These are phyloP conservation scores for Apostichopus parvimensis DNA, from an alignment of 35 echinoderm and acorn worm species.

Conservation along the genomic window DNA sequence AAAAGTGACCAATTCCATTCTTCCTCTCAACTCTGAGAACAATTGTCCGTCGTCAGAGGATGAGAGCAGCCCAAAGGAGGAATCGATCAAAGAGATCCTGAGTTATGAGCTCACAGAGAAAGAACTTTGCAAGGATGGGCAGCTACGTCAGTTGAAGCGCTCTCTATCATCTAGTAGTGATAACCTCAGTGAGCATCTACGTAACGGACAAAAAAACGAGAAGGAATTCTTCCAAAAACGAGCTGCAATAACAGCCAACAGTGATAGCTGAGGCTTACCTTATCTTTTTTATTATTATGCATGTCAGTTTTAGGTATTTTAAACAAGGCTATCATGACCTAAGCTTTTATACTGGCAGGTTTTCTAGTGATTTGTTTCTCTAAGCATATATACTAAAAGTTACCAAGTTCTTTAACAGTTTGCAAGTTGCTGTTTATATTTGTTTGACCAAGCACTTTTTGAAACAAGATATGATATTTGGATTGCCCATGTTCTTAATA, in stretches of 20 bases:
- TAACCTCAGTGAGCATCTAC: not conserved
- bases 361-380: constrained; percentile 1
- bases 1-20: constrained; percentile 51
- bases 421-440: not conserved
- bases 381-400: not conserved
- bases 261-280: constrained; percentile 34
- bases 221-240: constrained; percentile 58
- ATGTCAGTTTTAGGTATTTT: not conserved
- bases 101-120: constrained; percentile 31
- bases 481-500: not conserved
- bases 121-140: constrained; percentile 33
- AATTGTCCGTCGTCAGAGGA: not conserved
- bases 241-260: constrained; percentile 55
- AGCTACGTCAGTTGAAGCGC: constrained; percentile 43
- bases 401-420: not conserved
- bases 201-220: not conserved
- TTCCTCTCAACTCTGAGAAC: constrained; percentile 30
- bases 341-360: constrained; percentile 12
- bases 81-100: constrained; percentile 2
- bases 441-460: not conserved
- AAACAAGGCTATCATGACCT: not conserved
- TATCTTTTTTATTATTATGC: not conserved
- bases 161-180: constrained; percentile 40
- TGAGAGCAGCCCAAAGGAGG: constrained; percentile 25
- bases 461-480: not conserved